Evolutionary conservation across 2,888 invertebrate genomes (phyloP).

Genomic region (Aphidius colemani): DNA sequence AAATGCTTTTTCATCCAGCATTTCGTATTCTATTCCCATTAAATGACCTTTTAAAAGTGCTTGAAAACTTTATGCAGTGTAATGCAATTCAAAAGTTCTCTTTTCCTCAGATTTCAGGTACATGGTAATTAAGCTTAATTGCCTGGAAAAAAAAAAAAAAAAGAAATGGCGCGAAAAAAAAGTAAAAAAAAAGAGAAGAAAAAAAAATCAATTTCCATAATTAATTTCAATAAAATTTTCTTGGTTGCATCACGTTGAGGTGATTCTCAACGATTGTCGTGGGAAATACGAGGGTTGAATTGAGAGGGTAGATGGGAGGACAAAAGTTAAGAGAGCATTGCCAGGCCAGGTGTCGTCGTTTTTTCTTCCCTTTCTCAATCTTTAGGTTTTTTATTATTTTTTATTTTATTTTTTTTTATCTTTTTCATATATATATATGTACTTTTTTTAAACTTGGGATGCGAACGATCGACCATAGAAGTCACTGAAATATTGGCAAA

Average conservation of each 20-base stretch:
- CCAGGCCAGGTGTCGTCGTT: not conserved
- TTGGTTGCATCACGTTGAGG: not conserved
- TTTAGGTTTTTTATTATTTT: not conserved
- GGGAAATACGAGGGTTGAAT: not conserved
- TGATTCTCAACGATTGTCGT: too few species aligned
- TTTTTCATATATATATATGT: not conserved
- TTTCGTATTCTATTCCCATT: conserved; percentile 11
- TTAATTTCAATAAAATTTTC: conserved; percentile 8
- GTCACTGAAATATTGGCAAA: conserved; percentile 55
- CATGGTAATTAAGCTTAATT: conserved; percentile 20
- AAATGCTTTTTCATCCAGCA: conserved; percentile 9
- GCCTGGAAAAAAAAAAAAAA: not conserved
- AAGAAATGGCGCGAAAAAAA: too few species aligned
- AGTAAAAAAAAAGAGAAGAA: too few species aligned
- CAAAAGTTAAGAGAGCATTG: not conserved
- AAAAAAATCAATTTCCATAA: conserved; percentile 12
- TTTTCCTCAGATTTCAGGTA: conserved; percentile 2
- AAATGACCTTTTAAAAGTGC: conserved; percentile 18
- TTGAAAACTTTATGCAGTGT: conserved; percentile 14
- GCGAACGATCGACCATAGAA: conserved; percentile 13
- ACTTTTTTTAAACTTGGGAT: conserved; percentile 2
- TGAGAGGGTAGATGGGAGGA: not conserved
- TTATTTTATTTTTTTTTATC: not conserved
- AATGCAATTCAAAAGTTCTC: conserved; percentile 13
- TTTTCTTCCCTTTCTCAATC: not conserved